These are phyloP conservation scores for Reticulitermes speratus DNA, from an alignment of 1,140 invertebrate genomes.

Conservation along the genomic window DNA sequence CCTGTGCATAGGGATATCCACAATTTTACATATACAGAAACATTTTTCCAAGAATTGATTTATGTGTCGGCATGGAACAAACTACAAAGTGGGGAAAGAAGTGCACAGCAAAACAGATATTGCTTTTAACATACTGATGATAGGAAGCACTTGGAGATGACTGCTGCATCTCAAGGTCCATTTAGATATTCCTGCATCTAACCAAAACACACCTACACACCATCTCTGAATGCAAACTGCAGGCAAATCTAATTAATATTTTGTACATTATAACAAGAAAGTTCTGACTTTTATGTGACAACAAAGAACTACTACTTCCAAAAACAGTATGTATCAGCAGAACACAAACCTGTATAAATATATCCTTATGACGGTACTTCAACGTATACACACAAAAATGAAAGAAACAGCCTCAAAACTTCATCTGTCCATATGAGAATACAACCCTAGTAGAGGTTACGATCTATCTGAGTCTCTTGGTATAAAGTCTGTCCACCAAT, in stretches of 20 bases:
- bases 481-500: too few relatives aligned
- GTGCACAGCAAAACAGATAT: neutral
- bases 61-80: slow-evolving; percentile 9
- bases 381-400: too few relatives aligned
- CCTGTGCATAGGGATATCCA: neutral
- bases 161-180: neutral
- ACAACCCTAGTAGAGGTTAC: too few relatives aligned
- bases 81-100: slow-evolving; percentile 20
- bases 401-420: too few relatives aligned
- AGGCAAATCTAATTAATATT: neutral
- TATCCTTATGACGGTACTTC: too few relatives aligned
- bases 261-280: neutral
- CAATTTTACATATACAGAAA: neutral
- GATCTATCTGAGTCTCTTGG: too few relatives aligned
- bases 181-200: neutral
- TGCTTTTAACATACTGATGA: neutral
- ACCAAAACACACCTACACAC: neutral
- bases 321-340: neutral
- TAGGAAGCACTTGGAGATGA: neutral
- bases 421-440: too few relatives aligned
- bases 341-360: too few relatives aligned
- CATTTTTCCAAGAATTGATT: neutral
- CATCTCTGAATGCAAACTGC: slow-evolving; percentile 10
- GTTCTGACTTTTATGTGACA: neutral
- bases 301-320: neutral